phyloP scores from a whole-genome alignment of 2,113 vertebrate species.

The Sturnus vulgaris region DNA sequence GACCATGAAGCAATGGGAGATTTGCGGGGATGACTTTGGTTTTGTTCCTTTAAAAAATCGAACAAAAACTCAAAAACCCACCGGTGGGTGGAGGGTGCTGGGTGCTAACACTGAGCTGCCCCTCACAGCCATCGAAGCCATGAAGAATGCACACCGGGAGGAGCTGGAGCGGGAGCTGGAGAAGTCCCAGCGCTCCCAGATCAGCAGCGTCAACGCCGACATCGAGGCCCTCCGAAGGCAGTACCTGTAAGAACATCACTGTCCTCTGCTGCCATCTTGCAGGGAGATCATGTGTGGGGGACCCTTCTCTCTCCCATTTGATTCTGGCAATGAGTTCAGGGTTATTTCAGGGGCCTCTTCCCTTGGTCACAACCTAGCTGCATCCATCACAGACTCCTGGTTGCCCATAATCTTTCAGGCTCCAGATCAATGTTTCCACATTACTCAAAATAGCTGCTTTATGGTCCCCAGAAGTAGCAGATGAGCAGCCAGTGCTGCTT shows the following conservation, averaged over 20 bases:
- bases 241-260: slow-evolving; percentile 77
- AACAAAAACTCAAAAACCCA: accelerated
- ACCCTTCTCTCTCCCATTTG: background rate
- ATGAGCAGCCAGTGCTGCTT: background rate
- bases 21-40: accelerated
- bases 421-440: background rate
- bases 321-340: background rate
- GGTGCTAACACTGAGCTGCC: background rate
- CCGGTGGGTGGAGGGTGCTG: background rate
- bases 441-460: background rate
- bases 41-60: background rate
- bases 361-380: accelerated
- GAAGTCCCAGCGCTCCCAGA: slow-evolving; percentile 90
- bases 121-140: slow-evolving; percentile 90
- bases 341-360: accelerated
- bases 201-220: slow-evolving; percentile 89
- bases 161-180: slow-evolving; percentile 87
- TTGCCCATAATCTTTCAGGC: background rate
- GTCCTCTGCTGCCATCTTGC: accelerated
- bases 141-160: slow-evolving; percentile 97
- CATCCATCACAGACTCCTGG: background rate
- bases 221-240: slow-evolving; percentile 88
- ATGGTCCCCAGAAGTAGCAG: background rate
- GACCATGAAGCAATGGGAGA: background rate
- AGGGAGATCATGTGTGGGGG: background rate